These are phyloP conservation scores for Lordiphosa andalusiaca DNA, from an alignment of 2,888 invertebrate species.

Conservation along the genomic window DNA sequence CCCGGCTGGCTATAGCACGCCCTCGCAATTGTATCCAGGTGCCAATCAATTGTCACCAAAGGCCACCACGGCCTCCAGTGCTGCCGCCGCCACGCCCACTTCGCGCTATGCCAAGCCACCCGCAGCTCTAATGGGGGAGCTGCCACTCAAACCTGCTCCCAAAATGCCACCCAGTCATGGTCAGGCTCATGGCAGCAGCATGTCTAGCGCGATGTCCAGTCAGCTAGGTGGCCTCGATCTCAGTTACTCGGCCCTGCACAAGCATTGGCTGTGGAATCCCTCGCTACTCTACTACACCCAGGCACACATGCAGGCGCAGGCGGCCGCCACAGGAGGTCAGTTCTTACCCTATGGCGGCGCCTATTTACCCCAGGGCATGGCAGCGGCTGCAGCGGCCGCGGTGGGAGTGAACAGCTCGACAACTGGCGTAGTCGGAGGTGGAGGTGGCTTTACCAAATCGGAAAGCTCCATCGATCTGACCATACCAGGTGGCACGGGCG, in stretches of 20 bases:
- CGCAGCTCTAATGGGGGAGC: slow-evolving; percentile 30
- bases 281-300: slow-evolving; percentile 78
- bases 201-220: slow-evolving; percentile 45
- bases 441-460: slow-evolving; percentile 76
- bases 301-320: slow-evolving; percentile 70
- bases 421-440: slow-evolving; percentile 44
- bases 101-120: slow-evolving; percentile 39
- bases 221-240: slow-evolving; percentile 75
- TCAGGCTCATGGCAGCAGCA: slow-evolving; percentile 31
- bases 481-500: slow-evolving; percentile 65
- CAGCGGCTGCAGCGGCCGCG: slow-evolving; percentile 51
- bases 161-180: slow-evolving; percentile 60
- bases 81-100: slow-evolving; percentile 32
- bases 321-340: slow-evolving; percentile 56
- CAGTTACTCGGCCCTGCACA: slow-evolving; percentile 76
- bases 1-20: slow-evolving; percentile 31
- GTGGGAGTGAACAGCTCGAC: slow-evolving; percentile 21
- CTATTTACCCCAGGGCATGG: slow-evolving; percentile 52
- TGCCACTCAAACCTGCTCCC: slow-evolving; percentile 77
- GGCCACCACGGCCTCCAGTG: slow-evolving; percentile 28
- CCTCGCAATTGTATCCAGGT: slow-evolving; percentile 41
- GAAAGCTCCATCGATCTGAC: slow-evolving; percentile 79
- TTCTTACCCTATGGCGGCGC: slow-evolving; percentile 60
- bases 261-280: slow-evolving; percentile 81
- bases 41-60: slow-evolving; percentile 34